These are phyloP conservation scores for Idaea aversata DNA, from an alignment of 2,888 invertebrate genomes.

Conservation along the genomic window DNA sequence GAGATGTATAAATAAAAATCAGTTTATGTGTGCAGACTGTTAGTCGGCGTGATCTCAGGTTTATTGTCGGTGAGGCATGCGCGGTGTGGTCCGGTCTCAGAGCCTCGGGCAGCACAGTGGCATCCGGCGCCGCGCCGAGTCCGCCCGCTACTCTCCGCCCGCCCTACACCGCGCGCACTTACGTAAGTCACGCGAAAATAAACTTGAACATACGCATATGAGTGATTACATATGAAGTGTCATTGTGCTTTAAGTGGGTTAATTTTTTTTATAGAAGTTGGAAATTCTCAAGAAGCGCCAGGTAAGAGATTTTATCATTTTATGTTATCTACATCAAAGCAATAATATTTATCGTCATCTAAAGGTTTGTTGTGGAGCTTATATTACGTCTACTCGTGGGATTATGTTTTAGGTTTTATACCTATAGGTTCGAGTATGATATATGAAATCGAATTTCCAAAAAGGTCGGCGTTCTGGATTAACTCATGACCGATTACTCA, in stretches of 20 bases:
- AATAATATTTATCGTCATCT: no score
- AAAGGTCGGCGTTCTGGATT: no score
- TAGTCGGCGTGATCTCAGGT: constrained; percentile 62
- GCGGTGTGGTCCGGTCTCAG: constrained; percentile 49
- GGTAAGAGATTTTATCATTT: background rate
- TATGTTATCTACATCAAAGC: background rate
- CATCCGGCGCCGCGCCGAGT: constrained; percentile 53
- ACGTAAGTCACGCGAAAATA: constrained; percentile 63
- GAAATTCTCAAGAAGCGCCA: background rate
- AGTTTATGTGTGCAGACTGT: constrained; percentile 55
- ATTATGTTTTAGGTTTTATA: no score
- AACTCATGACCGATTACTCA: no score
- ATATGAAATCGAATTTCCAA: no score
- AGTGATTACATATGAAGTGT: constrained; percentile 16
- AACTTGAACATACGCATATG: constrained; percentile 28
- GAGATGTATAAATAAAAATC: constrained; percentile 60
- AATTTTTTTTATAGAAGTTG: background rate
- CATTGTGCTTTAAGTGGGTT: background rate
- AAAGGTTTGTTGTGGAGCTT: no score
- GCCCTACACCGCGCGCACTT: constrained; percentile 47
- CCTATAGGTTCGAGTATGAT: no score
- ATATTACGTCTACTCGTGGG: no score
- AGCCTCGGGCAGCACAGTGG: constrained; percentile 49
- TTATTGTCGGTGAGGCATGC: constrained; percentile 70
- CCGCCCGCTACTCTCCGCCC: constrained; percentile 42